Evolutionary conservation across 2,113 vertebrate species (phyloP).

Genomic region (Boleophthalmus pectinirostris): DNA sequence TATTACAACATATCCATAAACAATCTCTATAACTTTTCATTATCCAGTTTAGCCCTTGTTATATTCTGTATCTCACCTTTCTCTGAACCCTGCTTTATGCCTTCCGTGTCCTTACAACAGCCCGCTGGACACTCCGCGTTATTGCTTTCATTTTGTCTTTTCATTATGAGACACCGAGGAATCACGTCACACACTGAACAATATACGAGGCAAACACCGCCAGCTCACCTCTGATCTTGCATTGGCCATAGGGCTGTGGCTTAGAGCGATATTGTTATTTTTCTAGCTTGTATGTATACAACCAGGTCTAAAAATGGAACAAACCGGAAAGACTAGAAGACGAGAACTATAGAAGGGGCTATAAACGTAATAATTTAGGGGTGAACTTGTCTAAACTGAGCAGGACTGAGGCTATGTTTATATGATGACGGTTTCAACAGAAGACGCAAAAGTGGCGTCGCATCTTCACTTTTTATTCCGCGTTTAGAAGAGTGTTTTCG

Average conservation of each 20-base stretch:
- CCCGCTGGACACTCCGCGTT: neutral
- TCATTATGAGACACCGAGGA: slow-evolving; percentile 8
- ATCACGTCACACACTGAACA: slow-evolving; percentile 1
- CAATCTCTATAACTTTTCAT: neutral
- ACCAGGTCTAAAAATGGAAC: too few species aligned
- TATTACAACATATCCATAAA: neutral
- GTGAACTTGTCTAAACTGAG: too few species aligned
- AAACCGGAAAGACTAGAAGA: too few species aligned
- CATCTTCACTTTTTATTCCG: too few species aligned
- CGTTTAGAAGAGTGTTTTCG: too few species aligned
- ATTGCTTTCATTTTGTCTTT: slow-evolving; percentile 13
- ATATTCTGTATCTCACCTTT: neutral
- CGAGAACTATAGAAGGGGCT: too few species aligned
- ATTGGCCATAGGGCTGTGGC: neutral
- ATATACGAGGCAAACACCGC: slow-evolving; percentile 1
- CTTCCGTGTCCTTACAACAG: neutral
- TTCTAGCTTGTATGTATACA: too few species aligned
- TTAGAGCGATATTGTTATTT: too few species aligned
- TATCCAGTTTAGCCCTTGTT: neutral
- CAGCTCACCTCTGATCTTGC: neutral
- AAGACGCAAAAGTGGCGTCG: too few species aligned
- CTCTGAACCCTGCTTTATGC: slow-evolving; percentile 1
- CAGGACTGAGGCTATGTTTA: too few species aligned
- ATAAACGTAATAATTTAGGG: too few species aligned
- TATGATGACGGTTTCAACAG: too few species aligned